Conservation (phyloP, 2,888 invertebrate species). For the Frankliniella intonsa region DNA sequence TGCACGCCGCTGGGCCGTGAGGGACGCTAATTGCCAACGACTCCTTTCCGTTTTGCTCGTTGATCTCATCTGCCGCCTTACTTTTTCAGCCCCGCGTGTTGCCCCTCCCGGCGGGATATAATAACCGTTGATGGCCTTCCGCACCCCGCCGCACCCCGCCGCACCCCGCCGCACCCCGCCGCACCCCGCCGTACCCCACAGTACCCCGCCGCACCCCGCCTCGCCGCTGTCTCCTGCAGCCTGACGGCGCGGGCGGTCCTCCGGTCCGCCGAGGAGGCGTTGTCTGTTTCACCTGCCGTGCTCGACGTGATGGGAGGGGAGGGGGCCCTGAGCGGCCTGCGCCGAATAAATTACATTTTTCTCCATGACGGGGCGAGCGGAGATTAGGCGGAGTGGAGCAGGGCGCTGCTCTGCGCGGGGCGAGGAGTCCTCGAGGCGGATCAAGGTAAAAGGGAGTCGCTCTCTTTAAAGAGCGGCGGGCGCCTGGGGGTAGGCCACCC, state of each 20-base stretch:
- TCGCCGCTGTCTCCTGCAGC: not conserved
- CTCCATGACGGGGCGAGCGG: slow-evolving; percentile 15
- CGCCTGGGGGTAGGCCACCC: not conserved
- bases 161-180: too few relatives aligned
- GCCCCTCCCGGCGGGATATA: not conserved
- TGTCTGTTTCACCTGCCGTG: not conserved
- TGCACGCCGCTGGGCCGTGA: not conserved
- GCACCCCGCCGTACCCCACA: not conserved
- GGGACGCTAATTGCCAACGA: not conserved
- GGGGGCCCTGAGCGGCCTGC: not conserved
- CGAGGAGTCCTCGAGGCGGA: not conserved
- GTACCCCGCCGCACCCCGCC: too few relatives aligned
- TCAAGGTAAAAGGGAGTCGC: not conserved
- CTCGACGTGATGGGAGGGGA: too few relatives aligned
- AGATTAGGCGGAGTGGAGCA: not conserved
- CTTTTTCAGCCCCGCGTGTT: not conserved
- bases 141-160: not conserved
- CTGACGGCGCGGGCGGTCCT: not conserved
- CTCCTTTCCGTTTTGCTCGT: not conserved
- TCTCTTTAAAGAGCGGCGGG: not conserved
- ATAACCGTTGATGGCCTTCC: slow-evolving; percentile 19
- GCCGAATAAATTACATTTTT: slow-evolving; percentile 25
- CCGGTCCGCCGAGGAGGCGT: not conserved
- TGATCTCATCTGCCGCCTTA: not conserved
- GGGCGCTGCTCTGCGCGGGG: not conserved